Base-by-base conservation (phyloP, 2,888 invertebrate species). In the Pherbina coryleti region DNA sequence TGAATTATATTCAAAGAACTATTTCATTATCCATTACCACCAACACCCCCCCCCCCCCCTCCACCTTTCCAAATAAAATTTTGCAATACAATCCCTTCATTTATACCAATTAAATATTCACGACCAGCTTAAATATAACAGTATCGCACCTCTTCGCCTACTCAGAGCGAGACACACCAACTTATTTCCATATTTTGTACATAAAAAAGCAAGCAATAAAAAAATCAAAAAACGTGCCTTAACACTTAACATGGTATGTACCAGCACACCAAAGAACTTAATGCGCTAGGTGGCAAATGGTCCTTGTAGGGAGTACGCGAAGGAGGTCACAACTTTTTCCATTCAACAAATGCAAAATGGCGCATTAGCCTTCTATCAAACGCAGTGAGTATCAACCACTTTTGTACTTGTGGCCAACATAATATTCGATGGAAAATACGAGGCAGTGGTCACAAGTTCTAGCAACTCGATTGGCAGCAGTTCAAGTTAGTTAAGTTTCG, bases 401-500 rank as follows among this genome's bases (percentile, higher is more conserved):
- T 66, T 60, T 62, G n/a, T 25, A n/a, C 22, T 34, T 44, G 34
- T 34, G n/a, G 22, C 72, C 11, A n/a, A n/a, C 72, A 55, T n/a
- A 11, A 17, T 14, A 7, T 44, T 14, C 34, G 22, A 19, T 72
- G 37, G 72, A 55, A 72, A 72, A 5, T 44, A 49, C 22, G 49
- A 22, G 51, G 62, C 9, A 34, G 17, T 51, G 51, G 44, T 11
- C 69, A 34, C 19, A 28, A 49, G 69, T 53, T n/a, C 34, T 51
- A 25, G 53, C 28, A n/a, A n/a, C 22, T 14, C 53, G 53, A 66
- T 70, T 64, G 73, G 64, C 64, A 62, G 55, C 67, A 73, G 37
- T 74, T 76, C 49, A 69, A 77, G 62, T 80, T 76, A 80, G 80
- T 80, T 70, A 69, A 74, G 79, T 53, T 76, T 79, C 67, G 70